These are phyloP conservation scores for Ornithoptera priamus DNA, from an alignment of 2,888 invertebrate species.

Conservation along the genomic window DNA sequence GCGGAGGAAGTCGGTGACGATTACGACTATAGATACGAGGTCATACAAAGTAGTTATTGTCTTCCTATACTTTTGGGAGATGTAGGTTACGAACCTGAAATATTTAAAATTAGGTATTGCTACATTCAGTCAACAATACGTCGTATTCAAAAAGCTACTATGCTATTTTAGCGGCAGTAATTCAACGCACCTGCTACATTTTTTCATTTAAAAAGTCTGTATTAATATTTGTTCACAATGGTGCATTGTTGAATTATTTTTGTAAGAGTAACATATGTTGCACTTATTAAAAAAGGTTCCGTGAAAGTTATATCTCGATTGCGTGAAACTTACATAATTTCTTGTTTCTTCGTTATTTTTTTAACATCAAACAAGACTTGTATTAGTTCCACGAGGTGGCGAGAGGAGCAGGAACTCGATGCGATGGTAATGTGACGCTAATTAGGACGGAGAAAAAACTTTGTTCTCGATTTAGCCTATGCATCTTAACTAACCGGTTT, in stretches of 20 bases:
- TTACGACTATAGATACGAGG: no score
- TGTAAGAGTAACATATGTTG: neutral
- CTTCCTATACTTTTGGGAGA: neutral
- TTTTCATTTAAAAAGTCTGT: neutral
- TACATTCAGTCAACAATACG: neutral
- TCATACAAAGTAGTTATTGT: no score
- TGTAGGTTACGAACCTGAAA: neutral
- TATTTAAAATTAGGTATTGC: neutral
- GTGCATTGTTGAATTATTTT: neutral
- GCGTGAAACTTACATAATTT: neutral
- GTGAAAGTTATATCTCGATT: neutral
- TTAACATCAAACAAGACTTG: neutral
- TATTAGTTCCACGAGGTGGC: no score
- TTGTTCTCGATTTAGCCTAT: no score
- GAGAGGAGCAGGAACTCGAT: no score
- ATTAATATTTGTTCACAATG: slow-evolving; percentile 4
- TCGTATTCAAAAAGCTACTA: neutral
- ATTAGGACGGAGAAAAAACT: no score
- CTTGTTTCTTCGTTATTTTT: neutral
- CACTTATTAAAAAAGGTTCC: neutral
- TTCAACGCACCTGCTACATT: neutral
- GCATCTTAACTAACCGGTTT: no score
- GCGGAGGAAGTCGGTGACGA: no score
- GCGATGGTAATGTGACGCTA: no score
- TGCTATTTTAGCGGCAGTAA: slow-evolving; percentile 1